Percentiles rank a stretch among this genome's conserved stretches.
phyloP scores from a whole-genome alignment of 2,797 vertebrate genomes.

The Pogoniulus pusillus region DNA sequence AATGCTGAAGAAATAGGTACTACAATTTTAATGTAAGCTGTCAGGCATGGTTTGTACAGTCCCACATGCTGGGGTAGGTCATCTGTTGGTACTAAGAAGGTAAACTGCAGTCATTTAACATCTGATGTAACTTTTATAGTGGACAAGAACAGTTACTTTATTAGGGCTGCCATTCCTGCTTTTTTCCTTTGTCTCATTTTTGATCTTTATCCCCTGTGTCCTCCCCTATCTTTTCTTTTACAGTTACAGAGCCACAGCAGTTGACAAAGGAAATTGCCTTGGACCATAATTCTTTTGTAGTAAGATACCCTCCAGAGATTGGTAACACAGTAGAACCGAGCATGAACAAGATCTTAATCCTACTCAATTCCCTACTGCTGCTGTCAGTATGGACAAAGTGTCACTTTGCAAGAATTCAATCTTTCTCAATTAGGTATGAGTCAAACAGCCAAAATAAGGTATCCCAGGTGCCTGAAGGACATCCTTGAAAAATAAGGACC shows the following conservation, averaged over 20 bases:
- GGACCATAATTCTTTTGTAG: slow-evolving; percentile 35
- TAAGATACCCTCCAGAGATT: slow-evolving; percentile 4
- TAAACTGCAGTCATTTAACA: neutral
- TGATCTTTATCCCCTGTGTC: neutral
- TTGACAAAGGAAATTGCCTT: slow-evolving; percentile 54
- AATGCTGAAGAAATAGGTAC: neutral
- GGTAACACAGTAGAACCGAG: neutral
- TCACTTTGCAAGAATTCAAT: slow-evolving; percentile 15
- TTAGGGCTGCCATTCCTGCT: neutral
- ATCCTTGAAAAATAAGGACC: slow-evolving; percentile 15
- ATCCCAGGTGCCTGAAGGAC: neutral
- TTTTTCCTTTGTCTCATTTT: slow-evolving; percentile 19
- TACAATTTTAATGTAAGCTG: neutral
- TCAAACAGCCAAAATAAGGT: slow-evolving; percentile 27
- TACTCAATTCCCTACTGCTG: neutral
- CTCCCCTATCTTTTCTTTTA: slow-evolving; percentile 12
- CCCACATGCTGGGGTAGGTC: neutral
- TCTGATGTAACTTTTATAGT: neutral
- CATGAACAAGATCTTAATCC: slow-evolving; percentile 38
- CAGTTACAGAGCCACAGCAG: slow-evolving; percentile 28
- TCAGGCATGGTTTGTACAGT: neutral
- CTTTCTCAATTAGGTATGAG: slow-evolving; percentile 32
- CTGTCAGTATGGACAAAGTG: slow-evolving; percentile 5
- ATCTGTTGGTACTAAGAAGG: neutral
- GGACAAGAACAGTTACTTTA: neutral